Conservation (phyloP, 2,797 vertebrate genomes). For the Scomberomorus guttatus region DNA sequence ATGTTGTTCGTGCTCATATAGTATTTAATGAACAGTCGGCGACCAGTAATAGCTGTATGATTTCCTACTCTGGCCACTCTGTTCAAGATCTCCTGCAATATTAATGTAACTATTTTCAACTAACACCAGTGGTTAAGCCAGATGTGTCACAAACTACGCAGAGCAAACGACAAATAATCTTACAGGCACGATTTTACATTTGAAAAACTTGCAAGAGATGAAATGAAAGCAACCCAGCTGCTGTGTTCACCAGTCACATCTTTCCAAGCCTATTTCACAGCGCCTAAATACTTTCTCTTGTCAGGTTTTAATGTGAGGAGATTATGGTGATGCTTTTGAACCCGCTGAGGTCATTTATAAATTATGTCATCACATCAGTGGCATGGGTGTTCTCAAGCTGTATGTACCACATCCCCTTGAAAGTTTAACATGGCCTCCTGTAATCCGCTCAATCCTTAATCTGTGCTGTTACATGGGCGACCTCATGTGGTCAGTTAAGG, state of each 20-base stretch:
- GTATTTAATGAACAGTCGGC: conserved; percentile 2
- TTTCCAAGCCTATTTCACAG: conserved; percentile 23
- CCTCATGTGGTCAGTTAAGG: conserved; percentile 66
- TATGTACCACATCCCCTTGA: conserved; percentile 64
- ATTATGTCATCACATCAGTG: conserved; percentile 74
- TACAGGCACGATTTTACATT: background rate
- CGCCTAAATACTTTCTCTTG: conserved; percentile 27
- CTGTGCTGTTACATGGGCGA: conserved; percentile 58
- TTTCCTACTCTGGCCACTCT: conserved; percentile 12
- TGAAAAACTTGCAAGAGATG: conserved; percentile 8
- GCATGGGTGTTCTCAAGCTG: conserved; percentile 63
- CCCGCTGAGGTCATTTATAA: conserved; percentile 69
- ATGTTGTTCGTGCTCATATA: conserved; percentile 4
- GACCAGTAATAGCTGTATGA: background rate
- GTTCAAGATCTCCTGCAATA: conserved; percentile 20
- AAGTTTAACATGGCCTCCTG: conserved; percentile 83
- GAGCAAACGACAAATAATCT: background rate
- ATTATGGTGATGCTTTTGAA: conserved; percentile 70
- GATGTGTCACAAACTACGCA: background rate
- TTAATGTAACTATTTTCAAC: conserved; percentile 4
- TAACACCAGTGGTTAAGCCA: background rate
- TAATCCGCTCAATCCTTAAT: conserved; percentile 66
- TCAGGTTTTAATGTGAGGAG: conserved; percentile 49
- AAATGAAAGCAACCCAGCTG: background rate
- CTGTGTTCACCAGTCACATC: conserved; percentile 8